phyloP scores from a whole-genome alignment of 2,113 vertebrate species.

The Bettongia penicillata region DNA sequence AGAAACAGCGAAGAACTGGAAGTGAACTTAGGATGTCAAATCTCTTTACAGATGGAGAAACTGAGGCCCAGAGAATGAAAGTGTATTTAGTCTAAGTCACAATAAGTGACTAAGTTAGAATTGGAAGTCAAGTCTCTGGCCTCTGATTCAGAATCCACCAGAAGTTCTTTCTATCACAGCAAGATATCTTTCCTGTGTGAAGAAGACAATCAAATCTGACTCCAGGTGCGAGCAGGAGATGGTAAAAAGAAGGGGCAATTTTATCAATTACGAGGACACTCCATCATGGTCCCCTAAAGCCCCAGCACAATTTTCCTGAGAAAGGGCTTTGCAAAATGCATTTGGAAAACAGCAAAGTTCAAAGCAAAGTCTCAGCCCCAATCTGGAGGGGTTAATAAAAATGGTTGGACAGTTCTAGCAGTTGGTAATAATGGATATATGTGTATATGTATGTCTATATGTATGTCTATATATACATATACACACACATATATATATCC shows the following conservation, averaged over 20 bases:
- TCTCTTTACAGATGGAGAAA: neutral
- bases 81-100: neutral
- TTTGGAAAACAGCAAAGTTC: neutral
- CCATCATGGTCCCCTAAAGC: neutral
- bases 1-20: neutral
- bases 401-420: neutral
- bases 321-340: neutral
- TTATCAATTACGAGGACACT: neutral
- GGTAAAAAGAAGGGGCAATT: neutral
- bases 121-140: neutral
- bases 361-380: neutral
- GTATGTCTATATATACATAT: too few relatives aligned
- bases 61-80: neutral
- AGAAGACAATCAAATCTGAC: neutral
- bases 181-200: neutral
- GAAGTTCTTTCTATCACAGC: neutral
- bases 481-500: neutral
- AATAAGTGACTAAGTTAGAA: neutral
- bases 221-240: neutral
- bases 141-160: neutral
- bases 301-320: neutral
- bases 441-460: too few relatives aligned
- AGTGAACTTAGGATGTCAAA: neutral
- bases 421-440: neutral
- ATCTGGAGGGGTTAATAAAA: neutral